These are phyloP conservation scores for Nothocercus julius DNA, from an alignment of 2,113 vertebrate genomes.

Conservation along the genomic window DNA sequence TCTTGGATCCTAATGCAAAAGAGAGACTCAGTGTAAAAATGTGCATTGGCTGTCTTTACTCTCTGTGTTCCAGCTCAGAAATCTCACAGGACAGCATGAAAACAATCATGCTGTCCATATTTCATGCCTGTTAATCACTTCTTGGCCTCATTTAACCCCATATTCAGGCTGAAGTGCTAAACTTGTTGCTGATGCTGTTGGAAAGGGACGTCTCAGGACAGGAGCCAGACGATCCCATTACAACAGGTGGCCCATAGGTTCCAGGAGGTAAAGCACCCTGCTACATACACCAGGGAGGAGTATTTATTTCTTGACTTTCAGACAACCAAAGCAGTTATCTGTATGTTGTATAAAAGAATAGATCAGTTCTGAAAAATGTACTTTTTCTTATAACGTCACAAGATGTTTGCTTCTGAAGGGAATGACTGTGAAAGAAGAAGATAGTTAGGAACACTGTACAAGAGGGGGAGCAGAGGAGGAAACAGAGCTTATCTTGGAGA, in stretches of 20 bases:
- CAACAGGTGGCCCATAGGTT: not conserved
- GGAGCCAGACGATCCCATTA: not conserved
- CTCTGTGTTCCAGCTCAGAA: not conserved
- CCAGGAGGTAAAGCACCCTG: not conserved
- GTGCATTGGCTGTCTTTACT: not conserved
- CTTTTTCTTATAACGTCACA: not conserved
- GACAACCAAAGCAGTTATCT: not conserved
- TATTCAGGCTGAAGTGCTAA: not conserved
- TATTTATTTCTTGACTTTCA: not conserved
- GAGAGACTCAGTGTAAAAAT: not conserved
- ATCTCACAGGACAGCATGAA: not conserved
- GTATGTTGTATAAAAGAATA: not conserved
- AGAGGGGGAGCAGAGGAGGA: not conserved
- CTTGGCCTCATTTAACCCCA: not conserved
- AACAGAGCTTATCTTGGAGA: not conserved
- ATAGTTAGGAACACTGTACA: not conserved
- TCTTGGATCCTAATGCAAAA: not conserved
- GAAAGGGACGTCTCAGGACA: not conserved
- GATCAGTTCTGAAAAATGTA: rapidly evolving
- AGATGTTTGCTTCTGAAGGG: not conserved
- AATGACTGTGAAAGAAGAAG: not conserved
- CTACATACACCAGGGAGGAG: not conserved
- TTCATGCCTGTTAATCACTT: not conserved
- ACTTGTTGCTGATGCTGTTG: not conserved
- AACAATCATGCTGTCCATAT: not conserved